phyloP scores from a whole-genome alignment of 2,888 invertebrate species.

The Tetragonula carbonaria region DNA sequence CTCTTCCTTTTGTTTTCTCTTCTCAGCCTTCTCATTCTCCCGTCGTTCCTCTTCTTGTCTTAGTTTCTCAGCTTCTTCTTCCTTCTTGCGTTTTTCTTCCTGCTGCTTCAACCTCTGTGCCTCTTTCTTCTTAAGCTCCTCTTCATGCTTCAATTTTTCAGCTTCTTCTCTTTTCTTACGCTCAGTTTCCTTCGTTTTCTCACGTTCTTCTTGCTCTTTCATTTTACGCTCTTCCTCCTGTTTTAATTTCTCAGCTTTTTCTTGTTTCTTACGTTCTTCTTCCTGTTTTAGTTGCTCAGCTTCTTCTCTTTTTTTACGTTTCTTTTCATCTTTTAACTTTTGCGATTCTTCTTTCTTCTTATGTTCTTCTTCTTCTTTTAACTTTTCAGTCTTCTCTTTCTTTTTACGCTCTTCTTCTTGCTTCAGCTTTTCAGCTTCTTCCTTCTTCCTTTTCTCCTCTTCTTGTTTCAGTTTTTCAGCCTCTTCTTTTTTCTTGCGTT shows the following conservation, averaged over 20 bases:
- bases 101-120: slow-evolving; percentile 67
- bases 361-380: slow-evolving; percentile 30
- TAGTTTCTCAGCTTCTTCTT: slow-evolving; percentile 66
- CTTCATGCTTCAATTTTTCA: slow-evolving; percentile 65
- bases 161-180: slow-evolving; percentile 71
- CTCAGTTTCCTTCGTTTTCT: slow-evolving; percentile 69
- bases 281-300: slow-evolving; percentile 63
- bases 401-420: slow-evolving; percentile 72
- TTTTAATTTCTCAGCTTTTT: slow-evolving; percentile 53
- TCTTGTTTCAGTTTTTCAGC: slow-evolving; percentile 53
- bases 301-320: slow-evolving; percentile 64
- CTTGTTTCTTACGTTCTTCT: slow-evolving; percentile 71
- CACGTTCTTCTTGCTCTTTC: slow-evolving; percentile 63
- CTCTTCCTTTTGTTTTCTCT: slow-evolving; percentile 44
- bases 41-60: slow-evolving; percentile 51
- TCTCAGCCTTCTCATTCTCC: slow-evolving; percentile 68
- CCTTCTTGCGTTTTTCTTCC: slow-evolving; percentile 40
- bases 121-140: slow-evolving; percentile 71
- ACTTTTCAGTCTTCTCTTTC: slow-evolving; percentile 48
- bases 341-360: slow-evolving; percentile 44
- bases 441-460: slow-evolving; percentile 34
- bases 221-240: slow-evolving; percentile 64
- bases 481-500: slow-evolving; percentile 46
- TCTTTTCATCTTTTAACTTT: slow-evolving; percentile 38
- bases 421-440: slow-evolving; percentile 56